Evolutionary conservation across 2,888 invertebrate species (phyloP).

Genomic region (Coelopa pilipes): DNA sequence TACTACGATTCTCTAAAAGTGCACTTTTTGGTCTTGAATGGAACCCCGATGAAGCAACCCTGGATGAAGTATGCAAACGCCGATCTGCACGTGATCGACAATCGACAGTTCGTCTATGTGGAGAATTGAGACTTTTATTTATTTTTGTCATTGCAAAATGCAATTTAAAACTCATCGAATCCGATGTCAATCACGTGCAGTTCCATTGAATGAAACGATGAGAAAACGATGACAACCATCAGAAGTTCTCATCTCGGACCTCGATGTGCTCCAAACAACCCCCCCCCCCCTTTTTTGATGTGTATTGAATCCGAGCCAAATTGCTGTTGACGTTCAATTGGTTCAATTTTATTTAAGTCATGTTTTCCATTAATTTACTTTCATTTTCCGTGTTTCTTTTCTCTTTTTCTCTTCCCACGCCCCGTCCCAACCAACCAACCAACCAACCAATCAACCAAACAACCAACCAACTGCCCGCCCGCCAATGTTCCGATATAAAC

Average conservation of each 20-base stretch:
- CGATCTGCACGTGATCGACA: conserved; percentile 1
- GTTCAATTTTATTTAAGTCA: conserved; percentile 22
- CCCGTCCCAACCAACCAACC: conserved; percentile 21
- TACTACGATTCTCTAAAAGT: neutral
- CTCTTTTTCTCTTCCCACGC: conserved; percentile 36
- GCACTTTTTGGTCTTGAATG: conserved; percentile 19
- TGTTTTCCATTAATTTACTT: conserved; percentile 26
- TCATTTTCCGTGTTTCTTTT: conserved; percentile 29
- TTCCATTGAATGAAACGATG: no score
- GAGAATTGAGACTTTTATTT: no score
- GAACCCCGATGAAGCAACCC: neutral
- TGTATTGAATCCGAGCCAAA: conserved; percentile 11
- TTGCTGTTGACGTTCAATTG: conserved; percentile 21
- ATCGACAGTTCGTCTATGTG: neutral
- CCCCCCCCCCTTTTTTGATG: neutral
- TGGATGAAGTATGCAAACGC: neutral
- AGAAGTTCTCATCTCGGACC: no score
- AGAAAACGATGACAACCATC: no score
- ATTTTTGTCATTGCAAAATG: no score
- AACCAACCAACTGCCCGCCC: conserved; percentile 25
- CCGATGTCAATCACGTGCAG: no score
- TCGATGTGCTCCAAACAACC: conserved; percentile 10
- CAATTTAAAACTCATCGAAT: no score
- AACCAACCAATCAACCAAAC: neutral
- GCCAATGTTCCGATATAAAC: conserved; percentile 21